Evolutionary conservation across 2,888 invertebrate genomes (phyloP), one percentile per base, ranked within the genome.

Genomic region (Ecliptopera silaceata): DNA sequence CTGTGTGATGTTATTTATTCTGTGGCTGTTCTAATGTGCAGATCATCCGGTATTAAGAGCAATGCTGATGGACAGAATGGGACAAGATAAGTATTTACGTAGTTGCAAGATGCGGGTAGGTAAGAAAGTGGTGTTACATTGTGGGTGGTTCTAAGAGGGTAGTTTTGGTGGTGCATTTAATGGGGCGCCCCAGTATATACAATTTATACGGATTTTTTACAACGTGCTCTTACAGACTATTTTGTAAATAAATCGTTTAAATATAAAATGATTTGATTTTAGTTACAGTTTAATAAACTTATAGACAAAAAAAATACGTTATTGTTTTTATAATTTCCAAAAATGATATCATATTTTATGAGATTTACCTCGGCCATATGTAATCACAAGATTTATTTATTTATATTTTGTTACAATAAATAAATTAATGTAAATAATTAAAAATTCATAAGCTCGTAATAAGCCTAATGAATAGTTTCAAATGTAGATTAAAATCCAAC

Each of bases 1-100:
- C 62, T 57, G 20, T 44, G 56, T 32, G 46, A 50, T 50, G 29
- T 39, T 53, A 39, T 57, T 42, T 57, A 57, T 34, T 51, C 52
- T 53, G 48, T 46, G 52, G 57, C 17, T 43, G 62, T 56, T 64
- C 71, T 73, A 72, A 77, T 75, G 77, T 65, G 72, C 72, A 77
- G 80, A 80, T 81, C 76, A 79, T 77, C 72, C 75, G 69, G 64
- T 63, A 70, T 79, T 79, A 79, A 77, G 76, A 68, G 63, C 67
- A 68, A 66, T 65, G 64, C 70, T 61, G 63, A 57, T 49, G 66
- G 71, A 80, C 79, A 82, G 70, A 76, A 76, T 68, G 72, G 80
- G 80, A 74, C 77, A 71, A 64, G 63, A 65, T 69, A 63, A 61
- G 63, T 64, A 65, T 64, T 52, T 41, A 53, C 36, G 41, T 34